Base-by-base conservation (phyloP, 2,797 vertebrate species). In the Sebastes trivittatus region DNA sequence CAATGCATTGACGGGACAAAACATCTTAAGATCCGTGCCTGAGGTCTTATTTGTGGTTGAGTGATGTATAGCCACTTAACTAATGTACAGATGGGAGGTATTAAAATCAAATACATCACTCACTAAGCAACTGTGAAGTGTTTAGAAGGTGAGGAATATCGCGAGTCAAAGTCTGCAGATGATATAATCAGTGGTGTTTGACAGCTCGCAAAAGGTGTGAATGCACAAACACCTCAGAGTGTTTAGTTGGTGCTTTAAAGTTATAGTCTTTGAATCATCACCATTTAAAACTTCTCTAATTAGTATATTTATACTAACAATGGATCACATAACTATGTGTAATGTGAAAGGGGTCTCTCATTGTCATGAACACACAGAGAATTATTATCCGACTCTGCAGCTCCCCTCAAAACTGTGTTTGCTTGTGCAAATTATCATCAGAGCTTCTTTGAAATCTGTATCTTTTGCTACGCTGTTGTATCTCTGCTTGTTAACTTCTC, bases 381-480 rank as follows among this genome's bases (percentile, higher is more conserved):
- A 49, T 49, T 20, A 20, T 49, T 49, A 18, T 18, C 46, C 7
- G 1, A 8, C 46, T 49, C 46, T 49, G 46, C 46, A 49, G 42
- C 14, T 46, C 42, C 42, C 42, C 42, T 46, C 14, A 46, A 46
- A 46, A 49, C 46, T 49, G 46, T 74, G 38, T 72, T 77, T 59
- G 46, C 55, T 73, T 22, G 11, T 38, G 56, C 46, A 42, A 75
- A 72, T 71, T 30, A 70, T 34, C 52, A 78, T 58, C 56, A 73
- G 7, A 49, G 63, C 56, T 34, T 61, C 18, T 71, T 66, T 58
- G 46, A 79, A 83, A 83, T 56, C 34, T 13, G 16, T 6, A n/a
- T 66, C 29, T 62, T 76, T 73, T 68, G 59, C 11, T 18, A 16
- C 13, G 16, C 13, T 16, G 4, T 52, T 3, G 23, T 22, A 23